A percentile compares a stretch with the other conserved stretches of the same genome.
Conservation (phyloP, 2,797 vertebrate genomes). For the Oryzias sinensis region DNA sequence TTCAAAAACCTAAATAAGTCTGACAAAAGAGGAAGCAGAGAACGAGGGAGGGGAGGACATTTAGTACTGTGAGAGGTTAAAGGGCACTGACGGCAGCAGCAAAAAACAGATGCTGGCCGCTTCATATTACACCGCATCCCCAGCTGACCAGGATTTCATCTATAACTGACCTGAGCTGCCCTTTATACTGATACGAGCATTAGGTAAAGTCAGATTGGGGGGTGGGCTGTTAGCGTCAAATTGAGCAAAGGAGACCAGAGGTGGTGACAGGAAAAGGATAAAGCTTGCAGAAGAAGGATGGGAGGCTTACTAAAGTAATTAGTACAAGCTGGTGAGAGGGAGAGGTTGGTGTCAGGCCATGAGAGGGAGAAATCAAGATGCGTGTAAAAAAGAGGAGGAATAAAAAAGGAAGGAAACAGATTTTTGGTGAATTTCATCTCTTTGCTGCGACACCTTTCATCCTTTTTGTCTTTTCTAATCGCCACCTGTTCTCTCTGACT, state of each 20-base stretch:
- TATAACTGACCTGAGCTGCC: slow-evolving; percentile 55
- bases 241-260: slow-evolving; percentile 29
- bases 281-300: slow-evolving; percentile 39
- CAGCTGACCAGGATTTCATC: slow-evolving; percentile 61
- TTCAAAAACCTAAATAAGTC: slow-evolving; percentile 8
- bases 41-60: slow-evolving; percentile 25
- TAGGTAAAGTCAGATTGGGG: slow-evolving; percentile 7
- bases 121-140: slow-evolving; percentile 69
- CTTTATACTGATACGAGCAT: slow-evolving; percentile 41
- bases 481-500: slow-evolving; percentile 34
- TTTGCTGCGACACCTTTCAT: slow-evolving; percentile 33
- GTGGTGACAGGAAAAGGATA: slow-evolving; percentile 35
- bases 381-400: slow-evolving; percentile 14
- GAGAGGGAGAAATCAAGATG: slow-evolving; percentile 17
- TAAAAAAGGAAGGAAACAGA: background rate
- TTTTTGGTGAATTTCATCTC: slow-evolving; percentile 34
- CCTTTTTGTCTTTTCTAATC: slow-evolving; percentile 43
- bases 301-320: slow-evolving; percentile 43
- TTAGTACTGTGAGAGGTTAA: slow-evolving; percentile 59
- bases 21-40: slow-evolving; percentile 7
- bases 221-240: slow-evolving; percentile 7
- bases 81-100: slow-evolving; percentile 62
- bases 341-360: slow-evolving; percentile 16
- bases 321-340: slow-evolving; percentile 32
- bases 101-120: slow-evolving; percentile 63